Evolutionary conservation across 2,888 invertebrate genomes (phyloP), one percentile per base, ranked within the genome.

Genomic region (Stenurella melanura): DNA sequence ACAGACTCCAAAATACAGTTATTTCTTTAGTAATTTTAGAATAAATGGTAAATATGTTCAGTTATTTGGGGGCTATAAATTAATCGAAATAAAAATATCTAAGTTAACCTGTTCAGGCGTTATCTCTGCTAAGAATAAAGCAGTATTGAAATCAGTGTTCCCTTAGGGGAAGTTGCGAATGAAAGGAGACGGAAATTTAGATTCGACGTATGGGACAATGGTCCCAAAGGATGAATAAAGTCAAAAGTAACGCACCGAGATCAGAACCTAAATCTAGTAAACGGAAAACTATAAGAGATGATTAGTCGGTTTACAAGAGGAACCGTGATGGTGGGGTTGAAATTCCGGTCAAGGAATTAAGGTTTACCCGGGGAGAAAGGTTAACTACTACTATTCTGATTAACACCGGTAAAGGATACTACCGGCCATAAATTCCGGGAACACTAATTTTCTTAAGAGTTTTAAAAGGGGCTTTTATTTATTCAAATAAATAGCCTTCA

Each of bases 171-270:
- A 78, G 82, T 83, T 83, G 84, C 83, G 86, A 86, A 86, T 86
- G 86, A 50, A 86, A 86, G 86, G 86, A 86, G 85, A 83, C 84
- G 85, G 86, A 87, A 87, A 87, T 86, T 86, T 86, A 85, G 86
- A 85, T 84, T 84, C 85, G 83, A 85, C 82, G 83, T 86, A 85
- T 86, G 86, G 88, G 87, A 87, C 89, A 87, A 81, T 83, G 83
- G 86, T 89, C 90, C 89, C 90, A 76, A 74, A 87, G 90, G 90
- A 89, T 87, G 87, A 85, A 90, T 90, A 90, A 89, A 88, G 88
- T 88, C 88, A 89, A 89, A 89, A 88, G 88, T 88, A 88, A 88
- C 86, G 85, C 84, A 86, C 85, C 83, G 83, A 80, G 82, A 84
- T 83, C 82, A 80, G 82, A 81, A 75, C 66, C 57, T 50, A n/a